Percentiles rank a stretch among this genome's conserved stretches.
Conservation (phyloP, 2,888 invertebrate genomes). For the Rhamphomyia laevipes region DNA sequence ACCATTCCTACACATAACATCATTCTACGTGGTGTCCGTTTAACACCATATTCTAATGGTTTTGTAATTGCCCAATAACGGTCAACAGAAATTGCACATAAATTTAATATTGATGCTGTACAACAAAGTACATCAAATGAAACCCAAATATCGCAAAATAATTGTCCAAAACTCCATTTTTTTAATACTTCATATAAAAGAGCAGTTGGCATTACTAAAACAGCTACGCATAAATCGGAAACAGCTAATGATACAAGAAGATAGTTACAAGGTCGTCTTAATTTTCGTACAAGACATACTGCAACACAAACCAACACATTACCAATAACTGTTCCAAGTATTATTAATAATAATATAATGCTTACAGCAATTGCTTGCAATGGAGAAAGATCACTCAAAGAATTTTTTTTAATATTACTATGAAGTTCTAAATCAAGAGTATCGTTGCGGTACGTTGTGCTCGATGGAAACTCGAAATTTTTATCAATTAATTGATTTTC, state of each 20-base stretch:
- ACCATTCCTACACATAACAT: conserved; percentile 79
- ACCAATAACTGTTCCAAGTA: conserved; percentile 70
- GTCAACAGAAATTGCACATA: conserved; percentile 97
- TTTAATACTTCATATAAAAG: conserved; percentile 87
- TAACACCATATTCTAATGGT: conserved; percentile 89
- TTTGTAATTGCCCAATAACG: conserved; percentile 87
- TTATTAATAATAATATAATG: conserved; percentile 60
- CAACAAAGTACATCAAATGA: conserved; percentile 95
- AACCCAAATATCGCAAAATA: conserved; percentile 92
- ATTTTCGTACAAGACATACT: conserved; percentile 84
- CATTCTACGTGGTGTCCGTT: conserved; percentile 86
- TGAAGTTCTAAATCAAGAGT: background rate
- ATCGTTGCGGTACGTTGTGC: background rate
- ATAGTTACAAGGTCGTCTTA: conserved; percentile 83
- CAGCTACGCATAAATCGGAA: conserved; percentile 90
- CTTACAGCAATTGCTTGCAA: conserved; percentile 54
- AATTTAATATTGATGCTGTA: conserved; percentile 95
- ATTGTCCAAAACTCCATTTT: conserved; percentile 84
- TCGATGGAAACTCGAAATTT: background rate
- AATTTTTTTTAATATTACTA: background rate
- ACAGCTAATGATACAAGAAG: conserved; percentile 89
- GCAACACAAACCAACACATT: conserved; percentile 93
- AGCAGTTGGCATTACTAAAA: conserved; percentile 96
- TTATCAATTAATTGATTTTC: background rate
- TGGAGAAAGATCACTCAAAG: conserved; percentile 21